Base-by-base conservation (phyloP, 1,140 invertebrate species). In the Agrilus planipennis region DNA sequence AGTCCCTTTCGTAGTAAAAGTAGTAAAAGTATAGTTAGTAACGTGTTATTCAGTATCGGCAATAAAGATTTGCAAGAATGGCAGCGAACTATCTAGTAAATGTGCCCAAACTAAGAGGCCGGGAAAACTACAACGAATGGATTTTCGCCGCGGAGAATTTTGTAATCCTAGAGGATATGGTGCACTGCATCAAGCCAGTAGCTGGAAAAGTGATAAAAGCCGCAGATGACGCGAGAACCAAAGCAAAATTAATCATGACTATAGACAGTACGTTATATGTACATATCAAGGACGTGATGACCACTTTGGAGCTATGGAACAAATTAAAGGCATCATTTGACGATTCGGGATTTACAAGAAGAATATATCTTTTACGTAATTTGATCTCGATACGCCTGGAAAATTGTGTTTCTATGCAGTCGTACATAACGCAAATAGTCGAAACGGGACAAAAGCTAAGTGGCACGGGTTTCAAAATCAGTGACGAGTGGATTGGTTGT, bases 401-500 rank as follows among this genome's bases (percentile, higher is more conserved):
- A 38, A 48, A 57, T 16, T 47, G 47, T 35, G 23, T 29, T 11
- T 52, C 46, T 11, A 50, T 52, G 47, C 41, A 25, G 3, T 25
- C 30, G 4, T 54, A 52, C 31, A 42, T 52, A 1, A 45, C 29
- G 10, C 37, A 52, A 38, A 39, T 54, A 4, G 42, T 54, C 15
- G 46, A 45, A 43, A 50, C 44, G 9, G 36, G 17, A 18, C 37
- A 46, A 12, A 43, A 37, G 51, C 46, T 47, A 39, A 16, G 34
- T 37, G 39, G 47, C 25, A 52, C 50, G 30, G 47, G 47, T 14
- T 50, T 52, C 42, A 28, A 51, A 30, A 43, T 62, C 17, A 44
- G 32, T 25, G 59, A 62, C 21, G 53, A 64, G 30, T 61, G 53
- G 55, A 47, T 61, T 16, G 59, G 52, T 12, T 42, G 50, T 2